Base-by-base conservation (phyloP, 1,140 invertebrate genomes). In the Maniola jurtina region DNA sequence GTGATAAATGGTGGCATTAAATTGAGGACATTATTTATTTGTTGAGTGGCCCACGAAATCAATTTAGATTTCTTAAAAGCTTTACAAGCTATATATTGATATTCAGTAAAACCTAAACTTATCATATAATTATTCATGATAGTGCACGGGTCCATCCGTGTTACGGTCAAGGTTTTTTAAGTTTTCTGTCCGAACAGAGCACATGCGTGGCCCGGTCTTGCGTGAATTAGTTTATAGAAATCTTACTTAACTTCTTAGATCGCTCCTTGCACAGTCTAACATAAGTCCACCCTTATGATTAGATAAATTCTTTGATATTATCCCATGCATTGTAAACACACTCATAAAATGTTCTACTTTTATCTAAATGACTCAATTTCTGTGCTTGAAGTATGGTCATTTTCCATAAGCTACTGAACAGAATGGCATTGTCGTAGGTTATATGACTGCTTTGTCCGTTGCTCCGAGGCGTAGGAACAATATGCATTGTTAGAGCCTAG, bases 401-500 rank as follows among this genome's bases (percentile, higher is more conserved):
- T 13, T 45, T 52, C 15, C 38, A 52, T 35, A 25, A 55, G 61
- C 50, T 63, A 55, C 61, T 16, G 52, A 63, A 63, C 36, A 63
- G 16, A 63, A 55, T 63, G 38, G 35, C 45, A 48, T 52, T 52
- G 15, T 38, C 14, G 11, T 15, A n/a, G 15, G 15, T 14, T 61
- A 35, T 52, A 61, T 47, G 48, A 15, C 36, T 13, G n/a, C 9
- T 13, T 52, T 52, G 60, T 14, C n/a, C 40, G 48, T 61, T 11
- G 47, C 33, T 63, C 11, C 11, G 38, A 52, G 60, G 60, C 48
- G 16, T 50, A 33, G 34, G 13, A 67, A 62, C 60, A 62, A 67
- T 67, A 57, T 61, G 60, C 59, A 67, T 67, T 67, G 59, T 57
- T 61, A 48, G 36, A 59, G 14, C n/a, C 34, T 61, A 38, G 36